A percentile compares a stretch with the other conserved stretches of the same genome.
phyloP scores from a whole-genome alignment of 1,140 invertebrate species.

The Agrypnia vestita region DNA sequence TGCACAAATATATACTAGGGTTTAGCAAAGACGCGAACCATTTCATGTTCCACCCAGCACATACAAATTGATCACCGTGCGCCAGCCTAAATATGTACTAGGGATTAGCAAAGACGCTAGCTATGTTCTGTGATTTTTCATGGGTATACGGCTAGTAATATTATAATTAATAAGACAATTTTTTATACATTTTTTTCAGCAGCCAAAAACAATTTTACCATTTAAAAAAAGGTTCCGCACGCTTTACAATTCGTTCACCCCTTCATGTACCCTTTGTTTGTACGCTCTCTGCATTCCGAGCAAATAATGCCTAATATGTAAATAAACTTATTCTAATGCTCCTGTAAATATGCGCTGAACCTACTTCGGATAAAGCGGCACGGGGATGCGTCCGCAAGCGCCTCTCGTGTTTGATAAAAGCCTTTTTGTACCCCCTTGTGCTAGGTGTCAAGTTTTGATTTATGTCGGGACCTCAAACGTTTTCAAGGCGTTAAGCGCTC shows the following conservation, averaged over 20 bases:
- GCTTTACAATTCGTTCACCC: constrained; percentile 8
- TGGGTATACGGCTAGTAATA: no score
- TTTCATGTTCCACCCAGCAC: no score
- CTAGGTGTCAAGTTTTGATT: constrained; percentile 36
- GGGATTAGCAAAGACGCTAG: no score
- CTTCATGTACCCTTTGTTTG: constrained; percentile 23
- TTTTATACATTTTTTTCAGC: no score
- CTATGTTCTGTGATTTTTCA: no score
- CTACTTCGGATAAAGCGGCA: constrained; percentile 15
- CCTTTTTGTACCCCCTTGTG: neutral
- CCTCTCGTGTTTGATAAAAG: constrained; percentile 14
- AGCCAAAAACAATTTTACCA: no score
- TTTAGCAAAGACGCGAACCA: no score
- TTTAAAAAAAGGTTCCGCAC: constrained; percentile 14
- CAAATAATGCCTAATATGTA: constrained; percentile 46
- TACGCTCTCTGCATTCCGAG: constrained; percentile 24
- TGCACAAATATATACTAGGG: no score
- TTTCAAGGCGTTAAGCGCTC: neutral
- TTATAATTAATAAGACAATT: no score
- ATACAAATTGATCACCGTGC: no score
- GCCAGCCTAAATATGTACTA: no score
- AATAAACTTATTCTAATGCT: constrained; percentile 40
- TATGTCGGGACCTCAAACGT: neutral
- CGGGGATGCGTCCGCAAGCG: constrained; percentile 3
- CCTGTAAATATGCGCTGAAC: constrained; percentile 32